A percentile compares a stretch with the other conserved stretches of the same genome.
Conservation (phyloP, 53 echinoderm and acorn worm species). For the Paracentrotus lividus region DNA sequence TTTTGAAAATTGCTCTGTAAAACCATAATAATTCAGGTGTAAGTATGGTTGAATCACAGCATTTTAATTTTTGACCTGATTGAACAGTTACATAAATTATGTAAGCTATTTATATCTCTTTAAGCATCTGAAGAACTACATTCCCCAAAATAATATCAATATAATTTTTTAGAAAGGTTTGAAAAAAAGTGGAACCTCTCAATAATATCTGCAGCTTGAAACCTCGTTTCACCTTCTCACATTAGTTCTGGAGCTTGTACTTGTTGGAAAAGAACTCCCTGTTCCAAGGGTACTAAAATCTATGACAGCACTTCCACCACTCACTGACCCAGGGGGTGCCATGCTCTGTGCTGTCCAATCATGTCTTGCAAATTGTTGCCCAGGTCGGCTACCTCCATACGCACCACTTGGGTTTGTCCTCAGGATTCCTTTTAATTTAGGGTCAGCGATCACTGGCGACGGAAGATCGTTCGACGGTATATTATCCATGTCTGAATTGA, state of each 20-base stretch:
- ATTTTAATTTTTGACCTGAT: background rate
- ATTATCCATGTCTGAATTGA: conserved; percentile 77
- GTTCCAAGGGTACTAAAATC: conserved; percentile 84
- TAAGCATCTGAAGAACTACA: background rate
- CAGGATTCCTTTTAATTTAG: conserved; percentile 71
- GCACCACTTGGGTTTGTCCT: conserved; percentile 67
- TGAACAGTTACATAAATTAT: background rate
- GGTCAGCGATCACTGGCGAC: conserved; percentile 48
- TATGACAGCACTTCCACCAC: conserved; percentile 77
- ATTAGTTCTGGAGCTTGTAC: conserved; percentile 61
- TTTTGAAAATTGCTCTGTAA: background rate
- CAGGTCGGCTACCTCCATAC: conserved; percentile 28
- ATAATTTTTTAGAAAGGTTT: background rate
- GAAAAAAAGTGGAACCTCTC: background rate
- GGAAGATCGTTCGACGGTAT: conserved; percentile 60
- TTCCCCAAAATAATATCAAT: background rate
- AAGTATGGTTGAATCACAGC: no score
- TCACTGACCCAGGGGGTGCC: conserved; percentile 37
- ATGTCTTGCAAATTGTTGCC: conserved; percentile 49
- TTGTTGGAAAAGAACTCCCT: conserved; percentile 73
- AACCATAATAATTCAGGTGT: background rate
- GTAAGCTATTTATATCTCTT: background rate
- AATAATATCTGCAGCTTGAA: conserved; percentile 2
- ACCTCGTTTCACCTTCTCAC: conserved; percentile 60
- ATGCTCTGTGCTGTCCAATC: conserved; percentile 53